Percentiles rank a stretch among this genome's conserved stretches.
phyloP scores from a whole-genome alignment of 2,797 vertebrate species.

The Poecilia gillii region DNA sequence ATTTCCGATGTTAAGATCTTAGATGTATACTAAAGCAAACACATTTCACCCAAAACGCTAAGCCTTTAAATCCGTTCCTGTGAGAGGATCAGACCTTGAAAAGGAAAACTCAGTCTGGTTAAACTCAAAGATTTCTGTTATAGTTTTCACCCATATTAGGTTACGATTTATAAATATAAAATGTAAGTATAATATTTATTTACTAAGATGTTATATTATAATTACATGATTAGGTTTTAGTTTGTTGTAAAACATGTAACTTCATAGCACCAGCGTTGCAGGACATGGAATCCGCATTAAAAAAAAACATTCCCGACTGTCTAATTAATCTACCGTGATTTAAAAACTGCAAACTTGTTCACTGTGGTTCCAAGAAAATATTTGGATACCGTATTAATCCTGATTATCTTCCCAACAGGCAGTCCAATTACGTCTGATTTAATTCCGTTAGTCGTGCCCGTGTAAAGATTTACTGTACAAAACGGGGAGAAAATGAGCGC shows the following conservation, averaged over 20 bases:
- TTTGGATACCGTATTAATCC: background rate
- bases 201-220: background rate
- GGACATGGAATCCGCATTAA: background rate
- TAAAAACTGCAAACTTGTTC: background rate
- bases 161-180: constrained; percentile 17
- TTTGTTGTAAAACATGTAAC: background rate
- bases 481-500: constrained; percentile 39
- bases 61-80: constrained; percentile 15
- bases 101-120: background rate
- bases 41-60: constrained; percentile 33
- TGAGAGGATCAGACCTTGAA: constrained; percentile 23
- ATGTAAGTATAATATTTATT: background rate
- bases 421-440: constrained; percentile 27
- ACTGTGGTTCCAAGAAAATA: background rate
- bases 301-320: background rate
- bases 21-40: constrained; percentile 32
- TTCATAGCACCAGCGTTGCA: background rate
- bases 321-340: background rate
- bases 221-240: constrained; percentile 12
- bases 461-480: constrained; percentile 35
- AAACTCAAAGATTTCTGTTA: constrained; percentile 6
- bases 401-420: constrained; percentile 5
- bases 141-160: background rate
- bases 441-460: constrained; percentile 25
- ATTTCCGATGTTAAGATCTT: constrained; percentile 31